phyloP scores from a whole-genome alignment of 1,140 invertebrate species.

The Danaus melanippus region DNA sequence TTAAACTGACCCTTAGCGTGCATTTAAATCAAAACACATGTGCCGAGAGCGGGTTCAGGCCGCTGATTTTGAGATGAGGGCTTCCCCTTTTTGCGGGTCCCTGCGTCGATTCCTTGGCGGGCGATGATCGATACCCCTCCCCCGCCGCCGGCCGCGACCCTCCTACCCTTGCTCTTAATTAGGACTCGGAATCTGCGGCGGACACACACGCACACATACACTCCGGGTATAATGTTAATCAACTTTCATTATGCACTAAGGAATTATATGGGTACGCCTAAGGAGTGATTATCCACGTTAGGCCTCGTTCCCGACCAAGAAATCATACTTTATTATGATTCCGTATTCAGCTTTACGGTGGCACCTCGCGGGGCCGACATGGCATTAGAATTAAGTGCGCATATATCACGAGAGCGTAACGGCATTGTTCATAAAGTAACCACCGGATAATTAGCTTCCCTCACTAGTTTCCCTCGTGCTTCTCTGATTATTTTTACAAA shows the following conservation, averaged over 20 bases:
- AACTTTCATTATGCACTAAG: constrained; percentile 72
- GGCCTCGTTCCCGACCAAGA: constrained; percentile 64
- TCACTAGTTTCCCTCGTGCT: constrained; percentile 27
- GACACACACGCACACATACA: constrained; percentile 62
- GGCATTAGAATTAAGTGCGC: constrained; percentile 63
- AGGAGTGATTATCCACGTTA: constrained; percentile 69
- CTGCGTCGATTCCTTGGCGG: constrained; percentile 67
- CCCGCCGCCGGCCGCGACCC: constrained; percentile 55
- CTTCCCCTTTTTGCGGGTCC: constrained; percentile 68
- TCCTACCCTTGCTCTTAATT: constrained; percentile 68
- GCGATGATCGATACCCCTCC: constrained; percentile 67
- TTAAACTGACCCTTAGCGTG: constrained; percentile 64
- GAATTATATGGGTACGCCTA: constrained; percentile 69
- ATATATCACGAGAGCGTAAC: constrained; percentile 54
- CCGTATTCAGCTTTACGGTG: constrained; percentile 48
- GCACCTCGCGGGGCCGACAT: constrained; percentile 48
- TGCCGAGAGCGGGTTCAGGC: constrained; percentile 62
- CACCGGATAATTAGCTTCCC: constrained; percentile 47
- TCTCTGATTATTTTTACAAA: constrained; percentile 9
- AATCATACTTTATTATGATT: constrained; percentile 70
- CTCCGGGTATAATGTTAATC: constrained; percentile 62
- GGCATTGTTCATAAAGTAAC: constrained; percentile 48
- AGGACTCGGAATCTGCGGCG: constrained; percentile 72
- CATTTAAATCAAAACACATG: constrained; percentile 71
- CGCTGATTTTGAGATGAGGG: constrained; percentile 68